phyloP scores from a whole-genome alignment of 2,797 vertebrate species.

The Nannoperca australis region DNA sequence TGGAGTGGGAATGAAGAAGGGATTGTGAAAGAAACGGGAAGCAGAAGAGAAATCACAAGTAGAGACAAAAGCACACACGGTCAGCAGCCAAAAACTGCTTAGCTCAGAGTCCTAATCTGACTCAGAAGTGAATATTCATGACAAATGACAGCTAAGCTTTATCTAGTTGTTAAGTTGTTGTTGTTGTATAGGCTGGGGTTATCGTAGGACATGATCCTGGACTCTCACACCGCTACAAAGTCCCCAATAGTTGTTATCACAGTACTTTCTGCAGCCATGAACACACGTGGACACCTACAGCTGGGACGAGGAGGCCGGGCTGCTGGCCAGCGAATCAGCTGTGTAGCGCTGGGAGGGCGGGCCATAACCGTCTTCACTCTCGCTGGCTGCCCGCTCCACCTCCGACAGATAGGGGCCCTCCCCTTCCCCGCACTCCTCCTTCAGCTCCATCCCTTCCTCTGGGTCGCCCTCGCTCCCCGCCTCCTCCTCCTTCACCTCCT shows the following conservation, averaged over 20 bases:
- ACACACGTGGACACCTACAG: conserved; percentile 88
- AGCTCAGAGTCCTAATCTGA: conserved; percentile 31
- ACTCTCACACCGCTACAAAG: not conserved
- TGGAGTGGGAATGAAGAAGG: not conserved
- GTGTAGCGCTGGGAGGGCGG: conserved; percentile 95
- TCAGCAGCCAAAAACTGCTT: conserved; percentile 37
- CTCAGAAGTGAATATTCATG: conserved; percentile 42
- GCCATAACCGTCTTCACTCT: conserved; percentile 97
- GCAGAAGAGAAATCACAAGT: conserved; percentile 39
- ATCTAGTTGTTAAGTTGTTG: conserved; percentile 24
- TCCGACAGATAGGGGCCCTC: conserved; percentile 94
- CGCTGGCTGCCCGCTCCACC: conserved; percentile 95
- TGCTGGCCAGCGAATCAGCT: conserved; percentile 97
- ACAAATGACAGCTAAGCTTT: conserved; percentile 31
- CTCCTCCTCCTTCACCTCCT: conserved; percentile 97
- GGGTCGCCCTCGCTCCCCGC: conserved; percentile 90
- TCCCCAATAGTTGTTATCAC: not conserved
- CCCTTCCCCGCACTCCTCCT: conserved; percentile 95
- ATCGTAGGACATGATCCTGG: not conserved
- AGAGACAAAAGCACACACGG: conserved; percentile 11
- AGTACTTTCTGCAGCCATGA: not conserved
- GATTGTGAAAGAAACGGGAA: conserved; percentile 26
- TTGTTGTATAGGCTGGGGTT: not conserved
- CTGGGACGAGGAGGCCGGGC: conserved; percentile 98
- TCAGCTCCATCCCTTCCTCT: conserved; percentile 92